Conservation (phyloP, 37 sponge, comb jelly and placozoan genomes). For the Oopsacas minuta region DNA sequence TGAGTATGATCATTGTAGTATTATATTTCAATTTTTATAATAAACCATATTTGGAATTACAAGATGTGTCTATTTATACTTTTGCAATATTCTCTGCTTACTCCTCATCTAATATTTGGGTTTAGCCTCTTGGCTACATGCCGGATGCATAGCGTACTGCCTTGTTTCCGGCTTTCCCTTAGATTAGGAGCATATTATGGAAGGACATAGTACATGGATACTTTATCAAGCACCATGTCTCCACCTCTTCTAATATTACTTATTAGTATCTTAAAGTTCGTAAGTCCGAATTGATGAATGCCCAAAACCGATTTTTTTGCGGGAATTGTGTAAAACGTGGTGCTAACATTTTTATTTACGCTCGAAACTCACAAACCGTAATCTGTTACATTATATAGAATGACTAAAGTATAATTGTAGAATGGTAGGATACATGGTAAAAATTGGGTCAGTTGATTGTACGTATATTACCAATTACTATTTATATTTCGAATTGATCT, state of each 20-base stretch:
- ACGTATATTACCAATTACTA: no score
- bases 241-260: background rate
- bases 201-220: background rate
- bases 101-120: background rate
- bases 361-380: no score
- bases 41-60: background rate
- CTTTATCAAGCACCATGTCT: background rate
- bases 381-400: no score
- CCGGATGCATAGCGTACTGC: background rate
- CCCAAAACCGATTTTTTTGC: no score
- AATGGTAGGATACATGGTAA: no score
- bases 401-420: no score
- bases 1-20: conserved; percentile 16
- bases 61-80: background rate
- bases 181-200: background rate
- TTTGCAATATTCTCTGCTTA: background rate
- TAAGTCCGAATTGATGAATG: no score
- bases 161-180: background rate
- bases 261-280: no score
- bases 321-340: no score
- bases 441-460: no score
- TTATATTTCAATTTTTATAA: background rate
- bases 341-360: no score
- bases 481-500: no score
- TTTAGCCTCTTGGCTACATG: background rate